Base-by-base conservation (phyloP, 2,113 vertebrate species). In the Ceuthmochares aereus region DNA sequence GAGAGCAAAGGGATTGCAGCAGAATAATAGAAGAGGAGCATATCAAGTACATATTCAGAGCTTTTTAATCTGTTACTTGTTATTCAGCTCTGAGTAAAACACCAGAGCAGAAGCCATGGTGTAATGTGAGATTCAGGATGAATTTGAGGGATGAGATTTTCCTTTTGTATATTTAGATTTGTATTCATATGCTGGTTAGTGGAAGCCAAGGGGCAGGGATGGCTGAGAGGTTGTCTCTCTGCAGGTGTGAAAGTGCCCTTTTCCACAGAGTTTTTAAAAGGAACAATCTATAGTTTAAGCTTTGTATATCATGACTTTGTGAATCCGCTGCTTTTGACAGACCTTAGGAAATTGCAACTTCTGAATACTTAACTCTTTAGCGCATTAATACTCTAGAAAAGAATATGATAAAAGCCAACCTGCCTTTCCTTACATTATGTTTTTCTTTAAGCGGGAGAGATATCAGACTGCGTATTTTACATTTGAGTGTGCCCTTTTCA, bases 1-100 rank as follows among this genome's bases (percentile, higher is more conserved):
- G 83, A 89, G 47, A 79, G 42, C 40, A 86, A 37, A 78, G 68
- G 47, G 55, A 74, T 45, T 92, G 64, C 76, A 66, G 64, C 73
- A 66, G 30, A 42, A 80, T 89, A 64, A 74, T 73, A 55, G 67
- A 91, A 66, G 37, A 84, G 36, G 60, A 84, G 70, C 49, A 17
- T 78, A 70, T 62, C 55, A 89, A 59, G 56, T 87, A 12, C 4
- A 3, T 36, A 75, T 82, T 93, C 75, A 93, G 84, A 86, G 60
- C 37, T 87, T 91, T 93, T 84, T 86, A 95, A 90, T 86, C 34
- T 87, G 37, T 78, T 89, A 56, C 60, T 94, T 92, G 54, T 89
- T 94, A 51, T 80, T 93, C 45, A 77, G 5, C 42, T 88, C 67
- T 56, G 75, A 85, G 69, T 81, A 86, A 64, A 49, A 40, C 64